Base-by-base conservation (phyloP, 1,140 invertebrate genomes). In the Chrysopa pallens region DNA sequence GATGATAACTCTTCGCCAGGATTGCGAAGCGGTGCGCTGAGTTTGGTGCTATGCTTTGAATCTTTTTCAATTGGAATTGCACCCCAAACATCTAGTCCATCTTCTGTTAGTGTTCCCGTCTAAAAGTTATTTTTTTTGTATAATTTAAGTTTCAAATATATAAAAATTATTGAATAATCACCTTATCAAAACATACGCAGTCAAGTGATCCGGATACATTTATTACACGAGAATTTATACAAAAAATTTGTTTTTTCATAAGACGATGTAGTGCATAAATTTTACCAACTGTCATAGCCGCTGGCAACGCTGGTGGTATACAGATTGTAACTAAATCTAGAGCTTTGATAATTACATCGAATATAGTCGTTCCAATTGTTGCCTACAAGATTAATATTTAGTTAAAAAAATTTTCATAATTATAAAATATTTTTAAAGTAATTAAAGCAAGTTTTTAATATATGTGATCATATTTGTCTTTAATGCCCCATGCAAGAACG, bases 121-220 rank as follows among this genome's bases (percentile, higher is more conserved):
- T 88, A 49, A 12, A 58, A 57, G 47, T 46, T 45, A 44, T 50
- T 47, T 48, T 39, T 44, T 11, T 33, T 0, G 4, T n/a, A 3
- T 36, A n/a, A 36, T 11, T 2, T 36, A 36, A 13, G 33, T 3
- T 36, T 13, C 6, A 36, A 11, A 36, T 3, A 36, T 13, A 13
- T 33, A 33, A 33, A 42, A 43, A 37, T 36, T 41, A 40, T n/a
- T n/a, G n/a, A n/a, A 37, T 48, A 42, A 48, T 53, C 51, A 88
- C 85, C 79, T 98, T 99, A 63, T 98, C 95, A 63, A 99, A 98
- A 54, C 91, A 96, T 38, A 95, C 76, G 49, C 87, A 84, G 64
- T 97, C 86, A n/a, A 97, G 69, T 36, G 85, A 90, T 1, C 95
- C 95, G 51, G 85, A 83, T 14, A 97, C 85, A 56, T 96, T 98